Conservation (phyloP, 2,888 invertebrate genomes). For the Lamellibrachia columna region DNA sequence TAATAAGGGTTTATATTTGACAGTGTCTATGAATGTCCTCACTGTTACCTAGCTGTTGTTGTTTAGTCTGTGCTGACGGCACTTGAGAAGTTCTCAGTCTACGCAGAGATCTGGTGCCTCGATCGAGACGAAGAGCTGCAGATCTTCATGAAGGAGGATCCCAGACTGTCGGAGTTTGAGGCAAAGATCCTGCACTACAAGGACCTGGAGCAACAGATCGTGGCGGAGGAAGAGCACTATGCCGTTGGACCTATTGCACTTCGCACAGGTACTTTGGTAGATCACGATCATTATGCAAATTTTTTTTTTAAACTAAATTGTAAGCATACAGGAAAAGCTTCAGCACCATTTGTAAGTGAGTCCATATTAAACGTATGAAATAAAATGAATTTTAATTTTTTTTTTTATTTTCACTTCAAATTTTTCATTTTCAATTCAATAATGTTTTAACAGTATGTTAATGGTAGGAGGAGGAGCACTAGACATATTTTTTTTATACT, state of each 20-base stretch:
- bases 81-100: conserved; percentile 86
- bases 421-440: too few species aligned
- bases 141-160: conserved; percentile 65
- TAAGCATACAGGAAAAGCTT: neutral
- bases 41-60: neutral
- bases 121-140: conserved; percentile 64
- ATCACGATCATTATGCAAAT: neutral
- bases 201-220: conserved; percentile 62
- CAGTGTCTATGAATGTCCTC: neutral
- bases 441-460: too few species aligned
- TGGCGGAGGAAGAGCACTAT: conserved; percentile 61
- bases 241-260: conserved; percentile 65
- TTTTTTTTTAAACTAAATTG: neutral
- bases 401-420: neutral
- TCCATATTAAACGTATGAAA: neutral
- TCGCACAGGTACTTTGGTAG: conserved; percentile 57
- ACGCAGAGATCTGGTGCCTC: conserved; percentile 71
- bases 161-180: conserved; percentile 67
- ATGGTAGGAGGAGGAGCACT: too few species aligned
- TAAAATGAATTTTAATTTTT: neutral
- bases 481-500: too few species aligned
- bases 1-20: too few species aligned
- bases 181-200: conserved; percentile 65
- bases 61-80: conserved; percentile 81
- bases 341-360: neutral